Percentiles rank a stretch among this genome's conserved stretches.
Evolutionary conservation across 2,113 vertebrate species (phyloP).

Genomic region (Malurus melanocephalus): DNA sequence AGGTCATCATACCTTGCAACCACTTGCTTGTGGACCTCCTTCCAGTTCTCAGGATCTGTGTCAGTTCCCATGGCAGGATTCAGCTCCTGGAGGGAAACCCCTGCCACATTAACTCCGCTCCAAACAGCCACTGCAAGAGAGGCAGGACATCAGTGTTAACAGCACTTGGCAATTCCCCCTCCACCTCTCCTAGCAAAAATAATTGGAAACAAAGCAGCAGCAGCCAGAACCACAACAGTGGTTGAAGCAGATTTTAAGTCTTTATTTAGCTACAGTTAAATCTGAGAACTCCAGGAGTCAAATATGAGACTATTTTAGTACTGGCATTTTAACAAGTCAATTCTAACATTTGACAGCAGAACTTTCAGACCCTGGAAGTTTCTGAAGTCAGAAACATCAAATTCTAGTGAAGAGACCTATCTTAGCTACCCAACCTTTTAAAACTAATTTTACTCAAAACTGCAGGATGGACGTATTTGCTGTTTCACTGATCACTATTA

Average conservation of each 20-base stretch:
- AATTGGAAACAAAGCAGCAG: neutral
- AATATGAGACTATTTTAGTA: neutral
- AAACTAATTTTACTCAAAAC: neutral
- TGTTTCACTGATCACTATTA: neutral
- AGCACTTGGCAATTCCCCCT: neutral
- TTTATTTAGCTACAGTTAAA: neutral
- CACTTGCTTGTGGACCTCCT: conserved; percentile 90
- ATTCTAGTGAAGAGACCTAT: neutral
- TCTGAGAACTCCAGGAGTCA: neutral
- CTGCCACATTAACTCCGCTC: conserved; percentile 93
- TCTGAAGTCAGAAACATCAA: neutral
- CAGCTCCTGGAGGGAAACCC: conserved; percentile 88
- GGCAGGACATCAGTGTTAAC: neutral
- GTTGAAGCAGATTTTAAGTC: neutral
- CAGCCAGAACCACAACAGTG: neutral
- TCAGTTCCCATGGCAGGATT: conserved; percentile 89
- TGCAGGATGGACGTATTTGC: neutral
- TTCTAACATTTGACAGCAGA: neutral
- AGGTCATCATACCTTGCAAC: conserved; percentile 82
- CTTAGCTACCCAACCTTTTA: neutral
- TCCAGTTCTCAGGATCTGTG: conserved; percentile 88
- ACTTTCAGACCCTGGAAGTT: neutral
- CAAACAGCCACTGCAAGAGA: conserved; percentile 87
- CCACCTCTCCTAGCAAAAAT: neutral
- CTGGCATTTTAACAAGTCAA: neutral